Evolutionary conservation across 1,140 invertebrate genomes (phyloP).

Genomic region (Diachasmimorpha longicaudata): DNA sequence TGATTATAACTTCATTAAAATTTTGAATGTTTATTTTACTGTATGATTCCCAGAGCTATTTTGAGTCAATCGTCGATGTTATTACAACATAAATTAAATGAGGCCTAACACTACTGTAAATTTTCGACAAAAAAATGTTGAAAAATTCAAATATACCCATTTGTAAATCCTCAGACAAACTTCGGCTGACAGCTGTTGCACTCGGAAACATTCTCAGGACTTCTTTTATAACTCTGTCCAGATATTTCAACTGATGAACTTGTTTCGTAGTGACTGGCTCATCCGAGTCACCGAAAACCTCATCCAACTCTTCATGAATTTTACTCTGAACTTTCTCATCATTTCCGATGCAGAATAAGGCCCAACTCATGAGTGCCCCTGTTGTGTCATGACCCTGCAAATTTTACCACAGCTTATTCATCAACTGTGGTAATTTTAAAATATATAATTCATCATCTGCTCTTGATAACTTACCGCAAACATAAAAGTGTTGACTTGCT

Average conservation of each 20-base stretch:
- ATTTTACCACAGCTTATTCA: constrained; percentile 29
- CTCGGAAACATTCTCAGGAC: constrained; percentile 68
- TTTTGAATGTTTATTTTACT: no score
- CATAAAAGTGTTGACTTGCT: constrained; percentile 81
- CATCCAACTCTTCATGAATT: constrained; percentile 68
- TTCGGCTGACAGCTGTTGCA: constrained; percentile 66
- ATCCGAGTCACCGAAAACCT: constrained; percentile 61
- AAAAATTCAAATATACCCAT: constrained; percentile 55
- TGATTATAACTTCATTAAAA: no score
- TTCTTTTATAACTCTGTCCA: constrained; percentile 72
- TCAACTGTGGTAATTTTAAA: background rate
- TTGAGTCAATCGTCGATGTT: no score
- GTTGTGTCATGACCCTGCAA: constrained; percentile 71
- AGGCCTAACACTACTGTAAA: no score
- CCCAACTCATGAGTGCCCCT: constrained; percentile 65
- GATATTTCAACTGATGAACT: constrained; percentile 64
- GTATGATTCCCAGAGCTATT: no score
- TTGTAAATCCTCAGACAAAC: constrained; percentile 65
- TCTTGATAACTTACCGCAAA: constrained; percentile 68
- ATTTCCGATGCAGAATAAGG: constrained; percentile 64
- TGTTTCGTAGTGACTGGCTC: constrained; percentile 55
- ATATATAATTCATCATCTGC: constrained; percentile 2
- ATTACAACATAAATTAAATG: no score
- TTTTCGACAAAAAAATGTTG: no score
- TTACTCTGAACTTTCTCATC: constrained; percentile 68